These are phyloP conservation scores for Denticeps clupeoides DNA, from an alignment of 2,797 vertebrate genomes.

Conservation along the genomic window DNA sequence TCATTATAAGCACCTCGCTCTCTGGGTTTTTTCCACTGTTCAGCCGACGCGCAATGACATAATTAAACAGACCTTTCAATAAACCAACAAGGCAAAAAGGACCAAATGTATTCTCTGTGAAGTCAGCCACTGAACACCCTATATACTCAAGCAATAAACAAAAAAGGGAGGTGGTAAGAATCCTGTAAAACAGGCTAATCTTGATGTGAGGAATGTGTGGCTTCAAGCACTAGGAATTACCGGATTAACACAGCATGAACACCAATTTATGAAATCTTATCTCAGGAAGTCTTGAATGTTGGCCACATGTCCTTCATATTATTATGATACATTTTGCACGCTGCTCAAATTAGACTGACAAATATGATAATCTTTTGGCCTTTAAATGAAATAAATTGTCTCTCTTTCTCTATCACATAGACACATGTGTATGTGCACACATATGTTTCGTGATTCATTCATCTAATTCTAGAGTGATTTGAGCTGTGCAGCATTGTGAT, in stretches of 20 bases:
- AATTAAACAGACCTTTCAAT: constrained; percentile 37
- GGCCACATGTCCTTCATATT: constrained; percentile 46
- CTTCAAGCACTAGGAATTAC: too few species aligned
- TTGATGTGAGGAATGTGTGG: too few species aligned
- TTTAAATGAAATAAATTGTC: too few species aligned
- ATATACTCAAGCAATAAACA: constrained; percentile 37
- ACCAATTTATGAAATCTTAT: too few species aligned
- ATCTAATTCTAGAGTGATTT: too few species aligned
- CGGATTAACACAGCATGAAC: too few species aligned
- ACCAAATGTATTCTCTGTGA: constrained; percentile 31
- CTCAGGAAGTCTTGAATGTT: constrained; percentile 46
- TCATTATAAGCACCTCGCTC: constrained; percentile 43
- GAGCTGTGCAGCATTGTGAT: too few species aligned
- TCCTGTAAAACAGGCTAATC: constrained; percentile 26
- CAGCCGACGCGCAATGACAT: constrained; percentile 44
- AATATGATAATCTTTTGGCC: too few species aligned
- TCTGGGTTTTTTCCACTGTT: constrained; percentile 28
- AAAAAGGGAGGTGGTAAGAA: constrained; percentile 47
- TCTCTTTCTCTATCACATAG: too few species aligned
- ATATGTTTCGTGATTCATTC: too few species aligned
- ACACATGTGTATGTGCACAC: too few species aligned
- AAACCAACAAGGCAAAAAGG: constrained; percentile 41
- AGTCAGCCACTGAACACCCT: constrained; percentile 38
- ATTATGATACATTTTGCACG: constrained; percentile 41
- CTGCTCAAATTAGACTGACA: too few species aligned